Evolutionary conservation across 2,888 invertebrate species (phyloP).

Genomic region (Drosophila nr. medialis): DNA sequence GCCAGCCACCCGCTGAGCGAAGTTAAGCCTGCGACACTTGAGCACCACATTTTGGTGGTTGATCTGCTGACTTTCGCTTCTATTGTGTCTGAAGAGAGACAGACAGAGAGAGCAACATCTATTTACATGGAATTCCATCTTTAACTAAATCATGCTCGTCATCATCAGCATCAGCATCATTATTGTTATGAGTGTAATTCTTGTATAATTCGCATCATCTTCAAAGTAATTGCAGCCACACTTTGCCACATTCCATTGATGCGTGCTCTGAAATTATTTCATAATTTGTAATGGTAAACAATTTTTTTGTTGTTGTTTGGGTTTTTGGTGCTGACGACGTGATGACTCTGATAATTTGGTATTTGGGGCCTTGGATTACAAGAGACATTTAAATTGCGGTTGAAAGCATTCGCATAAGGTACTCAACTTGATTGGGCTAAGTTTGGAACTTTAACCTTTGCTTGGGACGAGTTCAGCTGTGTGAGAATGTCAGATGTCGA

Average conservation of each 20-base stretch:
- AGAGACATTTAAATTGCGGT: conserved; percentile 36
- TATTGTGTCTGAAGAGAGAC: conserved; percentile 37
- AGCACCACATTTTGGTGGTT: conserved; percentile 45
- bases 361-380: conserved; percentile 21
- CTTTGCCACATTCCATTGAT: conserved; percentile 52
- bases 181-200: conserved; percentile 31
- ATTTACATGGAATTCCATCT: conserved; percentile 31
- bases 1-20: conserved; percentile 33
- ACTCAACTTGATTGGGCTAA: conserved; percentile 21
- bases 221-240: conserved; percentile 72
- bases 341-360: conserved; percentile 49
- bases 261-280: conserved; percentile 66
- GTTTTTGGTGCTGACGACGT: conserved; percentile 23
- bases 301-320: conserved; percentile 10
- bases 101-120: neutral
- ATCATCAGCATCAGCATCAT: conserved; percentile 45
- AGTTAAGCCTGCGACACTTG: conserved; percentile 37
- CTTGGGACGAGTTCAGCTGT: neutral
- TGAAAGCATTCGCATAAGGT: neutral
- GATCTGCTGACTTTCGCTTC: conserved; percentile 66
- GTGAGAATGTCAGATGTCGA: conserved; percentile 19
- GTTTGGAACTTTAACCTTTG: conserved; percentile 14
- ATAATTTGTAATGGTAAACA: conserved; percentile 48
- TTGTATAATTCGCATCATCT: conserved; percentile 40
- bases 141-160: conserved; percentile 39